Conservation (phyloP, 2,888 invertebrate genomes). For the Drosophila demipolita region DNA sequence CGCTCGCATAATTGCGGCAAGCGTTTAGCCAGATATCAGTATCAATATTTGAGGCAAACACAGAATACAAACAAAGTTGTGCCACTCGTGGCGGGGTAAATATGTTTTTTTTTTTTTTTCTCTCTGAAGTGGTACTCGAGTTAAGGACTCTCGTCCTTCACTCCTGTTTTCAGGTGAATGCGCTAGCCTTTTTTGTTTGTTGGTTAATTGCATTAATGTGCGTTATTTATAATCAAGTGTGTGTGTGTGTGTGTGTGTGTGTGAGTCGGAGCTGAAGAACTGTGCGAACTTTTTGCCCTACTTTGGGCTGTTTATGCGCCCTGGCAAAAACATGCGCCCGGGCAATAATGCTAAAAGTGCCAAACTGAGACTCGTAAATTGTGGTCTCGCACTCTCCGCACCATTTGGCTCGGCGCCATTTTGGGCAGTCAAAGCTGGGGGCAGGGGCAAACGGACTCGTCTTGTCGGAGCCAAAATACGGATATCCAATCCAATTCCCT, state of each 20-base stretch:
- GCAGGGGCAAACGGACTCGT: constrained; percentile 13
- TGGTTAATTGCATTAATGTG: constrained; percentile 77
- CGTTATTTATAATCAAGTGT: constrained; percentile 73
- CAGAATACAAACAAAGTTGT: constrained; percentile 19
- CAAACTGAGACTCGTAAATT: constrained; percentile 78
- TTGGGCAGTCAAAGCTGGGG: constrained; percentile 10
- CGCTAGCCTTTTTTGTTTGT: constrained; percentile 53
- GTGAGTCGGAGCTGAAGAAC: constrained; percentile 42
- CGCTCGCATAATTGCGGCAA: constrained; percentile 68
- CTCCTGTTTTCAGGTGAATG: constrained; percentile 69
- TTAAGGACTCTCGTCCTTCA: constrained; percentile 31
- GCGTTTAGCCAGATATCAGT: constrained; percentile 67
- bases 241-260: constrained; percentile 30
- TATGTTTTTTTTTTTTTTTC: constrained; percentile 58
- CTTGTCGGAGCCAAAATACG: constrained; percentile 28
- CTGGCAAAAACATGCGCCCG: constrained; percentile 45
- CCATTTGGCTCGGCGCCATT: constrained; percentile 41
- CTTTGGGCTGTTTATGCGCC: constrained; percentile 53
- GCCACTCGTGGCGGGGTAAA: constrained; percentile 46
- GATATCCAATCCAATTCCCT: constrained; percentile 57
- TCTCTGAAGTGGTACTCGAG: constrained; percentile 66
- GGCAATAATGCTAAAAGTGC: constrained; percentile 79
- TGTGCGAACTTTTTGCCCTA: constrained; percentile 56
- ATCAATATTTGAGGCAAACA: constrained; percentile 51
- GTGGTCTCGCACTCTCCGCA: constrained; percentile 34